phyloP scores from a whole-genome alignment of 2,888 invertebrate genomes.

The Eulithis prunata region DNA sequence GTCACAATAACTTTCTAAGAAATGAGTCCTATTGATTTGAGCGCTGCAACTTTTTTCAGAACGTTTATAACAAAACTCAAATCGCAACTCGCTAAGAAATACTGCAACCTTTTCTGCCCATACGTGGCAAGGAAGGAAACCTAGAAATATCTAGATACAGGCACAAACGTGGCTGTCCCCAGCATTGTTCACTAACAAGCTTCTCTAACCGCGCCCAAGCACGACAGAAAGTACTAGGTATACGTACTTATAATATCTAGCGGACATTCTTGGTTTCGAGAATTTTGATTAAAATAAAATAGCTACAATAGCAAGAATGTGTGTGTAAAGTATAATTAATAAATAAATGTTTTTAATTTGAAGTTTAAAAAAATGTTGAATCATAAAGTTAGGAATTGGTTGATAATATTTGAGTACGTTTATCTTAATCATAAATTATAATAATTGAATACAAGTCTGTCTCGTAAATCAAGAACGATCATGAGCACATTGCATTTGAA shows the following conservation, averaged over 20 bases:
- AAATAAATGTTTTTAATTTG: no score
- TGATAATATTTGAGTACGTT: no score
- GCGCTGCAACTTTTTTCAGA: conserved; percentile 8
- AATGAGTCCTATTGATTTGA: not conserved
- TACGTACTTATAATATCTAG: conserved; percentile 40
- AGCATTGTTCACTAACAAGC: conserved; percentile 79
- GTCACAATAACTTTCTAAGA: not conserved
- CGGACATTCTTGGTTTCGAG: conserved; percentile 20
- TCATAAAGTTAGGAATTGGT: no score
- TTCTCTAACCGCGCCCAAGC: conserved; percentile 70
- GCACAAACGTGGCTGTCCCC: conserved; percentile 54
- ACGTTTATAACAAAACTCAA: conserved; percentile 22
- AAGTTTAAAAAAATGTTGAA: no score
- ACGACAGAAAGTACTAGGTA: conserved; percentile 61
- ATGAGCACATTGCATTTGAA: conserved; percentile 22
- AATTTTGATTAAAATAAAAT: conserved; percentile 16
- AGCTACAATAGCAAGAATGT: conserved; percentile 1
- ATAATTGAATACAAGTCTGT: not conserved
- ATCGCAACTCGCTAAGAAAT: conserved; percentile 46
- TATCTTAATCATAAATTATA: no score
- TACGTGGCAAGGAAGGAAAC: conserved; percentile 40
- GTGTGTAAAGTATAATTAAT: not conserved
- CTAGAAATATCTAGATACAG: conserved; percentile 56
- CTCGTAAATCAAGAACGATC: conserved; percentile 20
- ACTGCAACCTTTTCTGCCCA: conserved; percentile 48